These are phyloP conservation scores for Centropus bengalensis DNA, from an alignment of 2,113 vertebrate genomes.

Conservation along the genomic window DNA sequence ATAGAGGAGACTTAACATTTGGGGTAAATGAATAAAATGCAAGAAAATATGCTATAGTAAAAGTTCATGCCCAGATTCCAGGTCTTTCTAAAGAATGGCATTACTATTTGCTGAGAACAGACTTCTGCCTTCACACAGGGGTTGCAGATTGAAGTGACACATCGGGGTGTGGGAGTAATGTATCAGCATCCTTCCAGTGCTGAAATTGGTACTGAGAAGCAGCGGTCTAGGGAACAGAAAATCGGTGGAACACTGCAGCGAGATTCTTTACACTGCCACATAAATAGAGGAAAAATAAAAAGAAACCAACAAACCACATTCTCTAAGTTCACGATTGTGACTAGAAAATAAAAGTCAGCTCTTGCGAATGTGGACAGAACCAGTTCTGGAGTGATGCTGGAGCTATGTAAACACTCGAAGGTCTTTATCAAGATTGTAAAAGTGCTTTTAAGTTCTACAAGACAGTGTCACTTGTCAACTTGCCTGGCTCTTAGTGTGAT, in stretches of 20 bases:
- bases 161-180: accelerated
- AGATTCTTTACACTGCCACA: too few species aligned
- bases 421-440: background rate
- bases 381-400: background rate
- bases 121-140: background rate
- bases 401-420: background rate
- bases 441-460: background rate
- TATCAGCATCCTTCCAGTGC: background rate
- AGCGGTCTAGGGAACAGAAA: background rate
- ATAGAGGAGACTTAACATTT: background rate
- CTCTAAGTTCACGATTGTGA: background rate
- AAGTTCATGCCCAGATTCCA: background rate
- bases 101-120: background rate
- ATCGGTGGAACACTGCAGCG: background rate
- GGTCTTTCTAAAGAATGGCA: background rate
- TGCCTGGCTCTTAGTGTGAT: background rate
- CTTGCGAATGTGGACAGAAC: background rate
- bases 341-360: background rate
- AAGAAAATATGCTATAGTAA: background rate
- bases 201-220: background rate
- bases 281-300: too few species aligned
- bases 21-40: background rate
- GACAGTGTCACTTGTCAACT: background rate
- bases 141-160: background rate
- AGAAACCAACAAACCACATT: too few species aligned